Base-by-base conservation (phyloP, 2,888 invertebrate species). In the Tenthredo mesomela region DNA sequence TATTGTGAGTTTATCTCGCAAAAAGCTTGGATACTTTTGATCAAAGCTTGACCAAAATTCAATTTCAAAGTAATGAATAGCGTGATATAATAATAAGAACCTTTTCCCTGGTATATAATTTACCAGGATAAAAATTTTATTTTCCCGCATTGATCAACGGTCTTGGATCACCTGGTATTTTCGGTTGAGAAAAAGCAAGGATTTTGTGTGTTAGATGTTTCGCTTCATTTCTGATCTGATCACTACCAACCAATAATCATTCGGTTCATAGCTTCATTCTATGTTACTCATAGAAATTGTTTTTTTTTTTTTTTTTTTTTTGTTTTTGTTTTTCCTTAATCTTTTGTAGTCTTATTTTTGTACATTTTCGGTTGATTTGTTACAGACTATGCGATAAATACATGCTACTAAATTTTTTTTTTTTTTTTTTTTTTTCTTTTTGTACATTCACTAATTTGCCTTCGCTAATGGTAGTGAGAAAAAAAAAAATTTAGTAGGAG, bases 401-500 rank as follows among this genome's bases (percentile, higher is more conserved):
- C 7, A 80, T 58, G 29, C 47, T 84, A 84, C 71, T 21, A 82
- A 85, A 82, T 82, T 54, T 54, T 61, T 29, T 29, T 29, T 29
- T 29, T 29, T 29, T 54, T 54, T 61, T 54, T 61, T 29, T 29
- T 29, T 29, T 29, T 29, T 29, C 40, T 54, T 61, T 61, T 78
- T 82, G 50, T 71, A 78, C 50, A 70, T 78, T 82, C 85, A 82
- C 85, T 85, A 50, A 85, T 85, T 85, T 85, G 85, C 85, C 85
- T 85, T 85, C 47, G 43, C 85, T 71, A 50, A 67, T 33, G 33
- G 65, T 77, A n/a, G 47, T 58, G 61, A 75, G 61, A 75, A 65
- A 82, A 82, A 47, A 75, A 47, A 75, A 65, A 82, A 82, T 67
- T 67, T 47, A 67, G 33, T 82, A 70, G 82, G 50, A 82, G 70